These are phyloP conservation scores for Sipha maydis DNA, from an alignment of 2,888 invertebrate species.

Conservation along the genomic window DNA sequence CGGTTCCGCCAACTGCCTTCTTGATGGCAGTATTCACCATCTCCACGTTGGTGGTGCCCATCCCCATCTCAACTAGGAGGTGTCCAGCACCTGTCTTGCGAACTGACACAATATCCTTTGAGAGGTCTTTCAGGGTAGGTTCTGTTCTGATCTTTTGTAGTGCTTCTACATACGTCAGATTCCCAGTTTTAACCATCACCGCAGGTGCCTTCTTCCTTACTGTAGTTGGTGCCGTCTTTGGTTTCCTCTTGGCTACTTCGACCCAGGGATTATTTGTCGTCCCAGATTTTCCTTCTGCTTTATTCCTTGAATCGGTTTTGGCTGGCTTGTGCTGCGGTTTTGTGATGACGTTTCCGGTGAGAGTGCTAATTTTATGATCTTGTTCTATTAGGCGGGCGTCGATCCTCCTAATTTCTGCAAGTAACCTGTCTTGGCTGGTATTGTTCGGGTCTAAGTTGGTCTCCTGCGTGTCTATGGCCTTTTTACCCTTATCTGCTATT, in stretches of 20 bases:
- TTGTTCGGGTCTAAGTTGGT: too few species aligned
- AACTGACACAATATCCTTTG: background rate
- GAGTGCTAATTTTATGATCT: too few species aligned
- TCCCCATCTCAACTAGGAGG: background rate
- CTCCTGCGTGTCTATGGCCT: too few species aligned
- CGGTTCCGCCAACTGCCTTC: background rate
- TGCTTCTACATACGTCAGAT: background rate
- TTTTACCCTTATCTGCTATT: too few species aligned
- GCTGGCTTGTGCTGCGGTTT: background rate
- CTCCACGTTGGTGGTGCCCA: background rate
- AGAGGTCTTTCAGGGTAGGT: background rate
- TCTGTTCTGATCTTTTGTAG: background rate
- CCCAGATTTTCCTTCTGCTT: background rate
- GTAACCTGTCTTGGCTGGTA: too few species aligned
- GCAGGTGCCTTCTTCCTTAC: background rate
- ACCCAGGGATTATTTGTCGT: background rate
- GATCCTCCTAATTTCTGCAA: too few species aligned
- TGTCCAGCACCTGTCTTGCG: background rate
- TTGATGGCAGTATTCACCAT: background rate
- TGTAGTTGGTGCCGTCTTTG: background rate
- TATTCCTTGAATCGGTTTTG: background rate
- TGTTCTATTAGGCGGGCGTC: too few species aligned
- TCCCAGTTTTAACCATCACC: background rate
- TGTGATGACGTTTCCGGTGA: too few species aligned
- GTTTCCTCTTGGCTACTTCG: background rate